Conservation (phyloP, 2,113 vertebrate genomes). For the Prochilodus magdalenae region DNA sequence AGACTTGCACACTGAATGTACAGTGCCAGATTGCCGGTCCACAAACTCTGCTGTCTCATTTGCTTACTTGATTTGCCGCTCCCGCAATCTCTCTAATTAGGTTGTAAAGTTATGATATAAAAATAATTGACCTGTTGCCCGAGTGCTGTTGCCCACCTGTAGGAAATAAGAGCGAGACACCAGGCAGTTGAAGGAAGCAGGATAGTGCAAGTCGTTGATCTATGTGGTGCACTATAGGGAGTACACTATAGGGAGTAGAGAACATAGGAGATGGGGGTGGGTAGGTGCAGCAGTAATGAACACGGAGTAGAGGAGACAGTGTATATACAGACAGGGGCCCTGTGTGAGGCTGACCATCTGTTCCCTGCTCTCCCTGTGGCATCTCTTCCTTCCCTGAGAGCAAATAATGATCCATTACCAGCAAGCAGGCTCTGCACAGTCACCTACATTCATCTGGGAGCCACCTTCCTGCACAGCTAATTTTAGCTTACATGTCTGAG, state of each 20-base stretch:
- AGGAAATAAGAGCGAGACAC: not conserved
- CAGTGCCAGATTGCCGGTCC: no score
- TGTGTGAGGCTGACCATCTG: slow-evolving; percentile 18
- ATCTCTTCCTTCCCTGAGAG: not conserved
- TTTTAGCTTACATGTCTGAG: slow-evolving; percentile 1
- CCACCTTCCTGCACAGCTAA: not conserved
- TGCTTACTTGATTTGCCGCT: no score
- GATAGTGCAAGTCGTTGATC: no score
- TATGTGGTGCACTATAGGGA: no score
- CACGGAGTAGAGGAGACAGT: not conserved
- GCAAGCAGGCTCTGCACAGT: not conserved
- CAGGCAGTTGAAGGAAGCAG: no score
- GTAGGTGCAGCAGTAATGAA: not conserved
- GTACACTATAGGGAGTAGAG: no score
- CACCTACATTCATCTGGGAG: not conserved
- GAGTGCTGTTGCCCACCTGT: no score
- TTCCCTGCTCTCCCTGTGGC: not conserved
- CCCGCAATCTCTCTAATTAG: no score
- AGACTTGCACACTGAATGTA: no score
- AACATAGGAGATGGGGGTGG: not conserved
- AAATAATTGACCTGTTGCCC: no score
- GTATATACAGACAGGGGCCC: not conserved
- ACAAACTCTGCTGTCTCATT: no score
- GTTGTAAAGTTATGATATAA: no score
- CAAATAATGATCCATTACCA: not conserved